These are phyloP conservation scores for Candoia aspera DNA, from an alignment of 2,113 vertebrate genomes.

Conservation along the genomic window DNA sequence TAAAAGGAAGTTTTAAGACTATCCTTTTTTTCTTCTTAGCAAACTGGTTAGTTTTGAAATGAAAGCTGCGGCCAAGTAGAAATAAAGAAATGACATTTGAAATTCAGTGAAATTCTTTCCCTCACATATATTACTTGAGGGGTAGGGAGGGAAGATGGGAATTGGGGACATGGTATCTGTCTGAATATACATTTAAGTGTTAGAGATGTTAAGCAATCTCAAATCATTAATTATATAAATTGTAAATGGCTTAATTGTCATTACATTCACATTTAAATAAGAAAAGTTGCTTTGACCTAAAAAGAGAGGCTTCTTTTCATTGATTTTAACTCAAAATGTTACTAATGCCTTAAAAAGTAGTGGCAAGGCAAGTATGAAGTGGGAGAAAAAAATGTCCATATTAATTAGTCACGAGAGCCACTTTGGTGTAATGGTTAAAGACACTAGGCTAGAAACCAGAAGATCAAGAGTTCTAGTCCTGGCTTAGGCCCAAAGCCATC, in stretches of 20 bases:
- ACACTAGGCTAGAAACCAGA: background rate
- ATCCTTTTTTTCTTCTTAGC: background rate
- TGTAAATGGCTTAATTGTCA: background rate
- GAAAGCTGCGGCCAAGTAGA: rapidly evolving
- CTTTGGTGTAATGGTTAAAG: background rate
- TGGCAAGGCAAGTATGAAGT: background rate
- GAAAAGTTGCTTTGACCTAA: background rate
- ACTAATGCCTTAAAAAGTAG: background rate
- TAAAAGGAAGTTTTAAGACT: background rate
- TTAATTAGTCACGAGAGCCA: background rate
- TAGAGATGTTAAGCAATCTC: background rate
- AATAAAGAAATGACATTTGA: constrained; percentile 3
- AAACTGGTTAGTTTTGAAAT: rapidly evolving
- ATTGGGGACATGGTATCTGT: background rate
- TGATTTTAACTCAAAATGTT: background rate
- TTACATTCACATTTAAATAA: background rate
- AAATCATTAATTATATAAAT: background rate
- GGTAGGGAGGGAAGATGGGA: background rate
- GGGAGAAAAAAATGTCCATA: background rate
- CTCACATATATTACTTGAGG: background rate
- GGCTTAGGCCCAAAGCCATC: background rate
- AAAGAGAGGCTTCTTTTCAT: background rate
- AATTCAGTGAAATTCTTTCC: background rate
- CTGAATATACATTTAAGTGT: background rate
- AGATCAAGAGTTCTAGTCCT: background rate